phyloP scores from a whole-genome alignment of 2,888 invertebrate species.

The Drosophila kanekoi region DNA sequence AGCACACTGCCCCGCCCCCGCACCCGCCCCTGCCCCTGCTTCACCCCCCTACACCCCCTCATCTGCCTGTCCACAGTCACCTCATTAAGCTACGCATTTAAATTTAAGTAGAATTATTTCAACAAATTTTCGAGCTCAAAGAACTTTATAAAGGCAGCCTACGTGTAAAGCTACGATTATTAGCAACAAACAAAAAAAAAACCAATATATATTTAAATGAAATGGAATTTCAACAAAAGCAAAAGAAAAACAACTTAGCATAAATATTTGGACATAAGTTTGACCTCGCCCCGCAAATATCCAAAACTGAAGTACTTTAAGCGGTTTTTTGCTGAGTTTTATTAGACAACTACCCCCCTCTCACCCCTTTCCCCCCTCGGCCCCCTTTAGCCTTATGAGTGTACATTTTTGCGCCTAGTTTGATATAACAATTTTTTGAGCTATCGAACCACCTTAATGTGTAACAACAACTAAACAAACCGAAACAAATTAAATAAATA shows the following conservation, averaged over 20 bases:
- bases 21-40: constrained; percentile 17
- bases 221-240: constrained; percentile 68
- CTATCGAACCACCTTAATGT: constrained; percentile 83
- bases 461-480: constrained; percentile 65
- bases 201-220: constrained; percentile 49
- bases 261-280: constrained; percentile 68
- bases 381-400: constrained; percentile 64
- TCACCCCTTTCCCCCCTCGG: constrained; percentile 27
- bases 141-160: constrained; percentile 59
- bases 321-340: constrained; percentile 40
- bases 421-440: constrained; percentile 75
- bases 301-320: constrained; percentile 43
- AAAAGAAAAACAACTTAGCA: constrained; percentile 47
- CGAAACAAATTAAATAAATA: constrained; percentile 69
- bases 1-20: constrained; percentile 50
- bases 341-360: constrained; percentile 9
- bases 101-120: constrained; percentile 72
- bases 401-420: constrained; percentile 74
- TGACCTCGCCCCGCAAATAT: constrained; percentile 34
- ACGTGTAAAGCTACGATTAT: constrained; percentile 29
- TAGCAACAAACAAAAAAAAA: constrained; percentile 57
- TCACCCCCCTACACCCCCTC: not conserved
- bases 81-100: constrained; percentile 49
- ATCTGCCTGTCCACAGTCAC: constrained; percentile 1
- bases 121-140: constrained; percentile 56